Evolutionary conservation across 2,888 invertebrate species (phyloP).

Genomic region (Nemapogon koenigi): DNA sequence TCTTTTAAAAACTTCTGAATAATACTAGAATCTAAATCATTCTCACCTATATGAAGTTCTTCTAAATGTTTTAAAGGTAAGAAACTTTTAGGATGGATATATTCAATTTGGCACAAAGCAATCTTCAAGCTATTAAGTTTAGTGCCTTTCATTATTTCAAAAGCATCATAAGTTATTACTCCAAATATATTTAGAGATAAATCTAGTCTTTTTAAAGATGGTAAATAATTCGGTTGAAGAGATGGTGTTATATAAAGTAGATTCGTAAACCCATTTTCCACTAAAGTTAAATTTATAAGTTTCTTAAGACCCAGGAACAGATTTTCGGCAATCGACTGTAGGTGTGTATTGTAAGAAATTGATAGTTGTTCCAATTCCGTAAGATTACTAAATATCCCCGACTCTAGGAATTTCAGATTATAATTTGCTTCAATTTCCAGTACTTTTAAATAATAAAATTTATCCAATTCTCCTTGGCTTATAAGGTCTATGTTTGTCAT

Average conservation of each 20-base stretch:
- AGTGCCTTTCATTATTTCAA: slow-evolving; percentile 48
- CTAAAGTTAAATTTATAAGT: slow-evolving; percentile 52
- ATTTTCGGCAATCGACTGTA: slow-evolving; percentile 41
- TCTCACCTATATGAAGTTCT: slow-evolving; percentile 57
- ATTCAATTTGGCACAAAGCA: slow-evolving; percentile 58
- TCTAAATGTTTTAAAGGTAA: slow-evolving; percentile 43
- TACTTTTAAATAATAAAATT: slow-evolving; percentile 35
- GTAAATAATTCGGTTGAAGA: slow-evolving; percentile 43
- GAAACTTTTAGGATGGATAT: slow-evolving; percentile 57
- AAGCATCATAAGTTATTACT: slow-evolving; percentile 42
- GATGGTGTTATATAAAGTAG: slow-evolving; percentile 46
- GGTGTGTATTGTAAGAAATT: slow-evolving; percentile 59
- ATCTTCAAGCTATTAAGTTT: slow-evolving; percentile 48
- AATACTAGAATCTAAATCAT: slow-evolving; percentile 47
- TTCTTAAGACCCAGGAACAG: slow-evolving; percentile 58
- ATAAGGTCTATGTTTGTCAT: slow-evolving; percentile 54
- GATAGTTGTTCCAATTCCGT: slow-evolving; percentile 53
- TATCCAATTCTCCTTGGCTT: slow-evolving; percentile 41
- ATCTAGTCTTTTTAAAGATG: slow-evolving; percentile 47
- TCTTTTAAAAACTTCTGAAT: slow-evolving; percentile 43
- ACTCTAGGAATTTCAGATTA: slow-evolving; percentile 47
- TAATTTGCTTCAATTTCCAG: slow-evolving; percentile 64
- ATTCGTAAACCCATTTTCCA: slow-evolving; percentile 60
- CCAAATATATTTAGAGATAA: slow-evolving; percentile 62
- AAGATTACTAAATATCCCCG: slow-evolving; percentile 54